Evolutionary conservation across 1,140 invertebrate genomes (phyloP).

Genomic region (Metopolophium dirhodum): DNA sequence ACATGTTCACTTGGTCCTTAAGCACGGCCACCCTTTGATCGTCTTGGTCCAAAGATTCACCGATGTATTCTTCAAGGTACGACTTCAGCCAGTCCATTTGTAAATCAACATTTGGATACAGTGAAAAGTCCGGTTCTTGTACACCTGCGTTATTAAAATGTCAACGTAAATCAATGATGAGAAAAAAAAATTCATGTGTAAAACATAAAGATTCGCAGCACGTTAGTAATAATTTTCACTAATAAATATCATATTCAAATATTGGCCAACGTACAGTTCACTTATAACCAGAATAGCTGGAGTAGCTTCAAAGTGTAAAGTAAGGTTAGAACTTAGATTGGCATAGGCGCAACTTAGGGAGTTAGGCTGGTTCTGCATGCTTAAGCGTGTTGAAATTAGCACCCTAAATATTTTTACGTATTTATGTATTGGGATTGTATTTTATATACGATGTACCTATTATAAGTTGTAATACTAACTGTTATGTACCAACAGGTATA

Average conservation of each 20-base stretch:
- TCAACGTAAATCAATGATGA: neutral
- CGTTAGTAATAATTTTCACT: neutral
- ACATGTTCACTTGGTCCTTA: constrained; percentile 72
- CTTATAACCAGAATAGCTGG: no score
- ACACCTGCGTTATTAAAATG: constrained; percentile 66
- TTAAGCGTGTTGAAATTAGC: no score
- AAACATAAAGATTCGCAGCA: neutral
- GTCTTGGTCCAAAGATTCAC: constrained; percentile 61
- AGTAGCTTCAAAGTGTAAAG: neutral
- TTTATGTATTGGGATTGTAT: no score
- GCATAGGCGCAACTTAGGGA: neutral
- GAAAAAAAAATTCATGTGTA: neutral
- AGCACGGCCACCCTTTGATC: constrained; percentile 46
- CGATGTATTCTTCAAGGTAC: constrained; percentile 74
- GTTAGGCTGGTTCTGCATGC: no score
- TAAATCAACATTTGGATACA: constrained; percentile 81
- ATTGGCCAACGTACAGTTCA: no score
- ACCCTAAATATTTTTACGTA: no score
- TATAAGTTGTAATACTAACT: no score
- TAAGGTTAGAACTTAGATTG: neutral
- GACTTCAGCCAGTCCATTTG: constrained; percentile 82
- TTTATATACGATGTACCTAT: no score
- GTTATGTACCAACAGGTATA: no score
- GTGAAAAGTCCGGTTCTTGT: constrained; percentile 75
- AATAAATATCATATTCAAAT: no score